Evolutionary conservation across 23 tunicate genomes (phyloP).

Genomic region (Trididemnum clinides): DNA sequence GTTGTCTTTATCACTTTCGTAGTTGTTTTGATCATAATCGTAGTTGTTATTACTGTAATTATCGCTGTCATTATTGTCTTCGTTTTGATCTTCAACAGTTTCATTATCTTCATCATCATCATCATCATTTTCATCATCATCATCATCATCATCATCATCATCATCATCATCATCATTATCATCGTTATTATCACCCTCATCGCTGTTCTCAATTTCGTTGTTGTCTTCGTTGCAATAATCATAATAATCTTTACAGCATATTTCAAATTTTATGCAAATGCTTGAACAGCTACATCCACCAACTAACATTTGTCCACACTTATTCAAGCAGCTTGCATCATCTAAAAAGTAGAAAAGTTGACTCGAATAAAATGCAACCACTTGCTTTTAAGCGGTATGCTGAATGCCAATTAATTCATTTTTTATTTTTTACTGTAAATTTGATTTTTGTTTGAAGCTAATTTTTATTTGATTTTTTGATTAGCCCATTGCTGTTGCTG

Average conservation of each 20-base stretch:
- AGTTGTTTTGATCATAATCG: background rate
- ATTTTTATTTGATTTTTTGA: no score
- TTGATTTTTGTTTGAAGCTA: no score
- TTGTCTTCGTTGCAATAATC: background rate
- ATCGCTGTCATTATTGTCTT: background rate
- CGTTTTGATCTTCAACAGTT: background rate
- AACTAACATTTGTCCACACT: background rate
- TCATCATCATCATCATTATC: constrained; percentile 11
- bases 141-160: background rate
- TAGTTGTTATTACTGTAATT: background rate
- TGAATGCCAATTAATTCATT: no score
- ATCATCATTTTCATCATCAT: background rate
- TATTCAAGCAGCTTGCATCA: background rate
- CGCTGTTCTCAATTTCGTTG: background rate
- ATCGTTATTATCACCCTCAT: background rate
- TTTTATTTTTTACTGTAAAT: no score
- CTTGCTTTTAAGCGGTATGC: no score
- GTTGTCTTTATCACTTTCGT: constrained; percentile 19
- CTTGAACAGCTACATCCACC: background rate
- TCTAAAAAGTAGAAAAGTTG: no score
- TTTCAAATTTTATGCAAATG: background rate
- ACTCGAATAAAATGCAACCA: no score
- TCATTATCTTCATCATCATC: background rate
- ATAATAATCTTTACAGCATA: constrained; percentile 2
- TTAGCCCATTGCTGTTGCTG: no score